Conservation (phyloP, 2,113 vertebrate species). For the Oenanthe oenanthe region DNA sequence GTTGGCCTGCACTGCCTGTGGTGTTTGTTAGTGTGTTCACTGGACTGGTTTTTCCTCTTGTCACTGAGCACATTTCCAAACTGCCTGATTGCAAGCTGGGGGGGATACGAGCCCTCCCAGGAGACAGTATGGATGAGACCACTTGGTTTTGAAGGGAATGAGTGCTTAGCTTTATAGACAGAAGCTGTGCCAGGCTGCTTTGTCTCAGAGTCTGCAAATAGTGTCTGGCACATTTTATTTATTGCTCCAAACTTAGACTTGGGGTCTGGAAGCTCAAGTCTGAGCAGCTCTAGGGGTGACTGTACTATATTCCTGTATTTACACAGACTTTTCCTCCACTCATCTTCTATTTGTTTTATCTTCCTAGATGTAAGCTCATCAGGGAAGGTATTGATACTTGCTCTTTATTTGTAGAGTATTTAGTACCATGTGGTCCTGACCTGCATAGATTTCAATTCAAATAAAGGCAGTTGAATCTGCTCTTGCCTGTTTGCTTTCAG, state of each 20-base stretch:
- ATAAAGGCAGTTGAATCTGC: neutral
- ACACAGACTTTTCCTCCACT: neutral
- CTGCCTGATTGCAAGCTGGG: neutral
- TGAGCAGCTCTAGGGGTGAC: neutral
- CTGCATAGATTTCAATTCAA: neutral
- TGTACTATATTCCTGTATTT: neutral
- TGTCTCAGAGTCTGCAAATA: neutral
- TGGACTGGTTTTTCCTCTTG: neutral
- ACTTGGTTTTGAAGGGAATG: neutral
- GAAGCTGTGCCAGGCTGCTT: neutral
- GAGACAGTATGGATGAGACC: neutral
- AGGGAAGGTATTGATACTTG: conserved; percentile 11
- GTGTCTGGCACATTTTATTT: neutral
- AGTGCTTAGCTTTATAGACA: neutral
- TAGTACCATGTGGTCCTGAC: neutral
- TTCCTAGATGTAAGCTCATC: neutral
- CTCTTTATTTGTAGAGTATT: neutral
- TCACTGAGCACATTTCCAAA: neutral
- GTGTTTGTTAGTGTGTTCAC: neutral
- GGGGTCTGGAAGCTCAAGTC: neutral
- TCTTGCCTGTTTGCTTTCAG: neutral
- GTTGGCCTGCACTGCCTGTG: neutral
- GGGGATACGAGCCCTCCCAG: neutral
- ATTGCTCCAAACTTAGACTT: neutral
- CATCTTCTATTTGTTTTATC: conserved; percentile 1